phyloP scores from a whole-genome alignment of 2,113 vertebrate genomes.

The Carlito syrichta region DNA sequence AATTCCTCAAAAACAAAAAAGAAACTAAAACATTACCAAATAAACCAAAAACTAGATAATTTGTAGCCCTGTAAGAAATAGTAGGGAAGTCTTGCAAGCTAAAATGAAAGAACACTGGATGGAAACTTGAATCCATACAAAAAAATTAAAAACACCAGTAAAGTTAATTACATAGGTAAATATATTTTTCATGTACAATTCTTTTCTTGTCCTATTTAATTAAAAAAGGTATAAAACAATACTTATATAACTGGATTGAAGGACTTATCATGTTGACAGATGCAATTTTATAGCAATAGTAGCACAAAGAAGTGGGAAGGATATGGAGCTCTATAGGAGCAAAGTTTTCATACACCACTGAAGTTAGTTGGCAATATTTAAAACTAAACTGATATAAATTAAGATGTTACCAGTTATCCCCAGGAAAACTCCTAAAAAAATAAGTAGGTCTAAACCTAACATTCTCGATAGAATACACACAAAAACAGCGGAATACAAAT shows the following conservation, averaged over 20 bases:
- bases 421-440: neutral
- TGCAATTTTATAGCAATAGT: neutral
- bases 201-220: neutral
- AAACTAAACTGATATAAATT: neutral
- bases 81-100: neutral
- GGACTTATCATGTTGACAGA: neutral
- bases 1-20: neutral
- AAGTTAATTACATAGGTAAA: neutral
- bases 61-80: neutral
- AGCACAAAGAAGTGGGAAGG: neutral
- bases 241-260: neutral
- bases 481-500: neutral
- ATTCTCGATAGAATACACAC: neutral
- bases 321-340: neutral
- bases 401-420: neutral
- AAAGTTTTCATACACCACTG: neutral
- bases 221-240: neutral
- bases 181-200: neutral
- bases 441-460: neutral
- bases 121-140: neutral
- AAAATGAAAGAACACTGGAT: neutral
- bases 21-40: neutral
- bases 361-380: neutral
- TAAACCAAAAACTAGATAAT: neutral
- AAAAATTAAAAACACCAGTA: neutral